phyloP scores from a whole-genome alignment of 1,140 invertebrate genomes.

The Bombus turneri region DNA sequence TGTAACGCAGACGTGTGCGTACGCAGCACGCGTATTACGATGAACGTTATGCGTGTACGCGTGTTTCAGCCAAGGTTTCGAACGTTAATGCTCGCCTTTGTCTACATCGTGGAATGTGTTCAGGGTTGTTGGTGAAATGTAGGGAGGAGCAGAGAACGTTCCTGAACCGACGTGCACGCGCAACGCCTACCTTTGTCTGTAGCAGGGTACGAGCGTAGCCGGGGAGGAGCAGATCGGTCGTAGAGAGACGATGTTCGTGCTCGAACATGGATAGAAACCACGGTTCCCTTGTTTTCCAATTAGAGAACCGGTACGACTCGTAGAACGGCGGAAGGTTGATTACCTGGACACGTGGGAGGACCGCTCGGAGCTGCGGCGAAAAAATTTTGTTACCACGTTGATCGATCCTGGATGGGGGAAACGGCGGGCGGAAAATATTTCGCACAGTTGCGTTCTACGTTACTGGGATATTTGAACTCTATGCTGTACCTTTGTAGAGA shows the following conservation, averaged over 20 bases:
- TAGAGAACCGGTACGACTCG: slow-evolving; percentile 2
- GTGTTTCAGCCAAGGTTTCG: neutral
- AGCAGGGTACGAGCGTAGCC: neutral
- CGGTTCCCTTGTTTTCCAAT: slow-evolving; percentile 29
- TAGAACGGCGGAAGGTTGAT: neutral
- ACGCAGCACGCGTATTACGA: too few relatives aligned
- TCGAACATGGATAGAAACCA: neutral
- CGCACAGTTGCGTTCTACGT: neutral
- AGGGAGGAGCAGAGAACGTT: slow-evolving; percentile 8
- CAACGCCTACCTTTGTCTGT: slow-evolving; percentile 34
- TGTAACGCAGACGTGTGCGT: too few relatives aligned
- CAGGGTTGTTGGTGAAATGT: slow-evolving; percentile 3
- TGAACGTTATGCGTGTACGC: too few relatives aligned
- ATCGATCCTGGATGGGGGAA: neutral
- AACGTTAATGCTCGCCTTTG: neutral
- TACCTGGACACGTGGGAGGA: neutral
- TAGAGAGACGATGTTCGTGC: neutral
- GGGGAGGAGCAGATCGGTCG: slow-evolving; percentile 28
- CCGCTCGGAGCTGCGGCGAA: neutral
- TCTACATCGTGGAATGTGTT: neutral
- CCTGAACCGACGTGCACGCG: slow-evolving; percentile 9
- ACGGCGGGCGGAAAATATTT: neutral
- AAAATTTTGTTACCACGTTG: neutral
- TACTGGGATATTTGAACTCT: too few relatives aligned
- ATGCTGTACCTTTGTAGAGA: too few relatives aligned